phyloP scores from a whole-genome alignment of 2,113 vertebrate species.

The Potamarius usumacintae region DNA sequence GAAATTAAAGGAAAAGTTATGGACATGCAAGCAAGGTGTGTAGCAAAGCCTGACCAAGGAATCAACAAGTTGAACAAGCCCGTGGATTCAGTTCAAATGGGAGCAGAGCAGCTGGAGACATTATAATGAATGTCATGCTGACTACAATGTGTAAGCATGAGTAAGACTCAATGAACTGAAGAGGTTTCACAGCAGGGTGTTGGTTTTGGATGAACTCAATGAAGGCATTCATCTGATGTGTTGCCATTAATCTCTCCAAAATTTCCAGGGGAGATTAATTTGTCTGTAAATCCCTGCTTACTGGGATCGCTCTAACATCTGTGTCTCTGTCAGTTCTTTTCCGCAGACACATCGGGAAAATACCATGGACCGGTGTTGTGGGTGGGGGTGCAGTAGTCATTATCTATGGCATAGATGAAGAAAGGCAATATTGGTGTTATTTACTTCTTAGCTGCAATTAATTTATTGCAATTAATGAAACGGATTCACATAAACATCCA shows the following conservation, averaged over 20 bases:
- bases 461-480: neutral
- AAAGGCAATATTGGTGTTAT: neutral
- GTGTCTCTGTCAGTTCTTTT: neutral
- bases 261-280: constrained; percentile 50
- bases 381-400: neutral
- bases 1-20: neutral
- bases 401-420: neutral
- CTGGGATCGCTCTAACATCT: neutral
- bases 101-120: constrained; percentile 8
- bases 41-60: neutral
- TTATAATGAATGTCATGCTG: constrained; percentile 8
- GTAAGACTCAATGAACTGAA: constrained; percentile 22
- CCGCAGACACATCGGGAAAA: neutral
- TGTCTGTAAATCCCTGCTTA: constrained; percentile 41
- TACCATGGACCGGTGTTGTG: neutral
- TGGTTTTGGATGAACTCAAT: constrained; percentile 54
- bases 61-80: neutral
- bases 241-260: constrained; percentile 42
- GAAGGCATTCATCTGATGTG: constrained; percentile 59
- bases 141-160: constrained; percentile 23
- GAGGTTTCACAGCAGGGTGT: constrained; percentile 39
- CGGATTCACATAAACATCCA: neutral
- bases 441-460: neutral
- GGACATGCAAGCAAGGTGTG: neutral
- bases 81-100: neutral